Base-by-base conservation (phyloP, 1,140 invertebrate genomes). In the Cydia amplana region DNA sequence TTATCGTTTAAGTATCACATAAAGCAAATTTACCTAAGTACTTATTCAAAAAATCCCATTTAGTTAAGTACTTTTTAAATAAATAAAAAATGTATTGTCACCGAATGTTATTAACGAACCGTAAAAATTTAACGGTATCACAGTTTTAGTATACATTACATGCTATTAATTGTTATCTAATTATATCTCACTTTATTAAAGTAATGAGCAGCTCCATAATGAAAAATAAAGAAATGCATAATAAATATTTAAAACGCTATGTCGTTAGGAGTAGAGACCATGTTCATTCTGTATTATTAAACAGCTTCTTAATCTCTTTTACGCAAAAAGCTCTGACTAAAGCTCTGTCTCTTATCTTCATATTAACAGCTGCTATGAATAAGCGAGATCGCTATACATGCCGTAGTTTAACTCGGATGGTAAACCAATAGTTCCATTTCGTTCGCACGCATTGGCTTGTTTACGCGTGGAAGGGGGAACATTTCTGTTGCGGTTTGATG, bases 201-300 rank as follows among this genome's bases (percentile, higher is more conserved):
- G 83, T 83, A 87, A 87, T 82, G 78, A 82, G 82, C 77, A 76
- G 70, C 79, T 79, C 78, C 75, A 80, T 82, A 78, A 87, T 84
- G 78, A 87, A 86, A 89, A 85, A 90, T 88, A 85, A 87, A 85
- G 85, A 92, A 88, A 91, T 90, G 85, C 86, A 87, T 90, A 89
- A 90, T 90, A 90, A 93, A 91, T 93, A 93, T 91, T 91, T 91
- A 91, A 91, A 91, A 85, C 85, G 74, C 82, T 83, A 82, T 87
- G 84, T 87, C 85, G 84, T 85, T 86, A 84, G 82, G 82, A 90
- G 85, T 82, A 85, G 84, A 87, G 83, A 88, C 86, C 91, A 88
- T 89, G 87, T 89, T 91, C 85, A 83, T 82, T 90, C 82, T 86
- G 84, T 86, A 88, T 88, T 92, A 91, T 92, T 91, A 86, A 88